Evolutionary conservation across 2,113 vertebrate genomes (phyloP), one percentile per base, ranked within the genome.

Genomic region (Corythaeola cristata): DNA sequence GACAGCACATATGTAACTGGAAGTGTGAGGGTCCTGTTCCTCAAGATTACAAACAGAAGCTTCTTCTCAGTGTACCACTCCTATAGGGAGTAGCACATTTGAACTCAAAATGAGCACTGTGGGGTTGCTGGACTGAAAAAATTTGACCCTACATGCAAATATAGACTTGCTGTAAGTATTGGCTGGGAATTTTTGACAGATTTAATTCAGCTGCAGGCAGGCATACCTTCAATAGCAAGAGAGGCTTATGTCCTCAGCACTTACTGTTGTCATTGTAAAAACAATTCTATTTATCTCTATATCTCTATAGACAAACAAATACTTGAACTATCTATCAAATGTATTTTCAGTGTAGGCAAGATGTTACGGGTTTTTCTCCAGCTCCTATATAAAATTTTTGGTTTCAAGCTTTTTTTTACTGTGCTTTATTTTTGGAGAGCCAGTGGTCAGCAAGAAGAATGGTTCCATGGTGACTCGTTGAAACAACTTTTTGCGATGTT

Each of bases 121-220:
- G 50, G 49, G 52, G 39, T 60, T 88, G 41, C 77, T 95, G 71
- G 72, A 66, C 60, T 67, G 47, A 14, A 52, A 52, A n/a, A 33
- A 35, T 80, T 33, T 79, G 66, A 88, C 33, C 35, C 67, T 15
- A 45, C 32, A 56, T 12, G 22, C 41, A 88, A 68, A 95, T 97
- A 59, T 75, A 96, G 92, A 80, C 79, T 87, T 96, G 58, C 88
- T 94, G 53, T 88, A 95, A 58, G 94, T 93, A 62, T 23, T 83
- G 35, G n/a, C 81, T 83, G 72, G 41, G 28, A 81, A 52, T 56
- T 89, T 94, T 85, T 68, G 63, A 74, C 62, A 58, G 72, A 72
- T 63, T 96, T 83, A 94, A 91, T 95, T 96, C 72, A 94, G 91
- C 82, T 45, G 83, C 91, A 92, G 50, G 58, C 85, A 93, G 85